These are phyloP conservation scores for Dryococelus australis DNA, from an alignment of 2,888 invertebrate species.

Conservation along the genomic window DNA sequence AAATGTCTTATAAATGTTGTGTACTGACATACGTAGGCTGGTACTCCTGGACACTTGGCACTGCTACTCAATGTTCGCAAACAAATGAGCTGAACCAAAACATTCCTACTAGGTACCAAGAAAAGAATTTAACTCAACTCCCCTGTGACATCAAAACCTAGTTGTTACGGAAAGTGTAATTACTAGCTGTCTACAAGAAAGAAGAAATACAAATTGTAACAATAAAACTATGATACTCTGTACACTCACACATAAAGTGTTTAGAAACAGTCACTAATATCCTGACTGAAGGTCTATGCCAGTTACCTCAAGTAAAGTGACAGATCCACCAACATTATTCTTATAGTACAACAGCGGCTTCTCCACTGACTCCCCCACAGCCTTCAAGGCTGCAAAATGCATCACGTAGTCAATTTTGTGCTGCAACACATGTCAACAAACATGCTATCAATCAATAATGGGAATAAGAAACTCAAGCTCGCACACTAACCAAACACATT, in stretches of 20 bases:
- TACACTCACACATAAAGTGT: too few relatives aligned
- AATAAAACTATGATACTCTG: too few relatives aligned
- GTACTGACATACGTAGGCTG: too few relatives aligned
- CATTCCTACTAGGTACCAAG: background rate
- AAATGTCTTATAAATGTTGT: too few relatives aligned
- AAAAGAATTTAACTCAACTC: too few relatives aligned
- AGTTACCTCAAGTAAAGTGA: conserved; percentile 86
- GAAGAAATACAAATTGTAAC: too few relatives aligned
- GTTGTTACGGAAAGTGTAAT: too few relatives aligned
- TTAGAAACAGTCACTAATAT: too few relatives aligned
- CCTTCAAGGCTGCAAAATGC: conserved; percentile 96
- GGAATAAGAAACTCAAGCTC: background rate
- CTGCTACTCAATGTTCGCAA: background rate
- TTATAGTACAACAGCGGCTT: conserved; percentile 92
- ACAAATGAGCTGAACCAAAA: background rate
- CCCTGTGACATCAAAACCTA: too few relatives aligned
- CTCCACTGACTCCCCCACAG: conserved; percentile 94
- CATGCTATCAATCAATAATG: background rate
- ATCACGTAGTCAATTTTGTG: conserved; percentile 91
- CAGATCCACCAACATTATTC: conserved; percentile 92
- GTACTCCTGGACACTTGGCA: too few relatives aligned
- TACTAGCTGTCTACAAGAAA: too few relatives aligned
- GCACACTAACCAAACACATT: background rate
- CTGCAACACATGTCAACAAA: conserved; percentile 60
- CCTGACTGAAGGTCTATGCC: too few relatives aligned